A percentile compares a stretch with the other conserved stretches of the same genome.
Evolutionary conservation across 2,797 vertebrate genomes (phyloP).

Genomic region (Bryconaethiops microstoma): DNA sequence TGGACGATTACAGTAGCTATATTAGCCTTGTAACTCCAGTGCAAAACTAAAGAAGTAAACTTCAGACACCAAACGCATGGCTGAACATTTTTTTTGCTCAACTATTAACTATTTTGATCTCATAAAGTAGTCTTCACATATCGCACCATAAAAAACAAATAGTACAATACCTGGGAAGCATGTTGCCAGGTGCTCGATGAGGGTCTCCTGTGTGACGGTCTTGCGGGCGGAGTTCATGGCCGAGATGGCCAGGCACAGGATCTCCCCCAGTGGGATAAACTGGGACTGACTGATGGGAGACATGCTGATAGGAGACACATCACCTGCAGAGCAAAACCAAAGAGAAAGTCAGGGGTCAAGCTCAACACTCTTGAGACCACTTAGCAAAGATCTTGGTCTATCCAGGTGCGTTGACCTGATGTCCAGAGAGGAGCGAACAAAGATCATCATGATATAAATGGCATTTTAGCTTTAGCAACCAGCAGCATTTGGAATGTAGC

Average conservation of each 20-base stretch:
- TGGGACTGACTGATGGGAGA: constrained; percentile 99
- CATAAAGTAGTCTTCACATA: neutral
- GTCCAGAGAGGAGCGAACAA: neutral
- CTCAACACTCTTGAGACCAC: neutral
- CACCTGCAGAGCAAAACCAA: constrained; percentile 83
- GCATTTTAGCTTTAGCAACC: too few species aligned
- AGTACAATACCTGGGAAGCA: constrained; percentile 92
- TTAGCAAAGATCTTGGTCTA: neutral
- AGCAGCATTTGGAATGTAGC: neutral
- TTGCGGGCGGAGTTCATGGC: constrained; percentile 97
- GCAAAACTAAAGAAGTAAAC: too few species aligned
- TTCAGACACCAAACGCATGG: too few species aligned
- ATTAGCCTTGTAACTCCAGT: too few species aligned
- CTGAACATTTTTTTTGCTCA: too few species aligned
- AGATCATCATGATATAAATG: neutral
- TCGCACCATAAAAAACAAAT: neutral
- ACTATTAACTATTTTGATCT: neutral
- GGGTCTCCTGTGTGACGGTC: constrained; percentile 95
- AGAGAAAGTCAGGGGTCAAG: constrained; percentile 26
- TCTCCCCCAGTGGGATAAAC: constrained; percentile 98
- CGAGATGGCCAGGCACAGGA: constrained; percentile 98
- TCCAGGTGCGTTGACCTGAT: neutral
- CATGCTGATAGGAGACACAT: constrained; percentile 99
- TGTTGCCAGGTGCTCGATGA: constrained; percentile 95
- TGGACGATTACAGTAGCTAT: too few species aligned